Percentiles rank a stretch among this genome's conserved stretches.
Evolutionary conservation across 1,140 invertebrate species (phyloP).

Genomic region (Mizuhopecten yessoensis): DNA sequence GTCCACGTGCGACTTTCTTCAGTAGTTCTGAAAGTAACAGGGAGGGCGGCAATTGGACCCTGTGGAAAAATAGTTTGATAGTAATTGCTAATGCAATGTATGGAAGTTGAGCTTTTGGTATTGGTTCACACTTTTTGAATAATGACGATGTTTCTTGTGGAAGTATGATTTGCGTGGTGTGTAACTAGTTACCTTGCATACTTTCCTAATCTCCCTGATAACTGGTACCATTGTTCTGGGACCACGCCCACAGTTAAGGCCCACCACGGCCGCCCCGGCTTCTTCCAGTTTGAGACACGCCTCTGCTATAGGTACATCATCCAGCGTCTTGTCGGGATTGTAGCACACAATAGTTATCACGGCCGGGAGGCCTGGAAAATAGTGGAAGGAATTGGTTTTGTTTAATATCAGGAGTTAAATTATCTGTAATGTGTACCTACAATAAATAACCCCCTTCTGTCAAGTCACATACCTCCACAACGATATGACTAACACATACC

Average conservation of each 20-base stretch:
- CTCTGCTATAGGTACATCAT: constrained; percentile 70
- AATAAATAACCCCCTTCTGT: too few relatives aligned
- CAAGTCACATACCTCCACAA: too few relatives aligned
- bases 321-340: constrained; percentile 68
- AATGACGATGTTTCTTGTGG: too few relatives aligned
- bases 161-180: not conserved
- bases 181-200: constrained; percentile 67
- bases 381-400: too few relatives aligned
- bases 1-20: constrained; percentile 62
- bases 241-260: constrained; percentile 78
- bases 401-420: too few relatives aligned
- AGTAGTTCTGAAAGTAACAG: constrained; percentile 69
- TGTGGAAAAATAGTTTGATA: constrained; percentile 47
- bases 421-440: too few relatives aligned
- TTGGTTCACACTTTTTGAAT: too few relatives aligned
- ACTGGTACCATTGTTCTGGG: constrained; percentile 77
- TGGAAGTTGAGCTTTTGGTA: too few relatives aligned
- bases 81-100: not conserved
- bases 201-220: constrained; percentile 70
- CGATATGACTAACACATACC: too few relatives aligned
- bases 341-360: constrained; percentile 66
- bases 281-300: constrained; percentile 74
- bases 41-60: constrained; percentile 73
- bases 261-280: constrained; percentile 78
- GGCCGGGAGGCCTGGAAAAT: constrained; percentile 59